A percentile compares a stretch with the other conserved stretches of the same genome.
phyloP scores from a whole-genome alignment of 2,113 vertebrate genomes.

The Calidris pugnax region DNA sequence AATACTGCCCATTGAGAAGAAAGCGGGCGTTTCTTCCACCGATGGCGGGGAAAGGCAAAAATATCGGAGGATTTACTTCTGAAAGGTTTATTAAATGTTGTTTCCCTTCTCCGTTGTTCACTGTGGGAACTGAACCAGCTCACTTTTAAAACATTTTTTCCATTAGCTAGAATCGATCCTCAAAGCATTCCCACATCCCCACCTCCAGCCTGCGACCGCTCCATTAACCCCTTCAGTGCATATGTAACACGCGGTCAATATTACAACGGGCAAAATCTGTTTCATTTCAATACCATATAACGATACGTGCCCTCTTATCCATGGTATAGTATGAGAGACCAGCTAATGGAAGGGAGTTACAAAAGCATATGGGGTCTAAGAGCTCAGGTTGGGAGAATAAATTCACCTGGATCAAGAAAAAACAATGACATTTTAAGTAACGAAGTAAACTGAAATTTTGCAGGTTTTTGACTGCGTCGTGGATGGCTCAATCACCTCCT shows the following conservation, averaged over 20 bases:
- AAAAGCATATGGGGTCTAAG: not conserved
- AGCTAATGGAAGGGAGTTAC: not conserved
- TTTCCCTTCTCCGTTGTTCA: constrained; percentile 47
- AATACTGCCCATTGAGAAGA: constrained; percentile 17
- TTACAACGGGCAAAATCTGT: not conserved
- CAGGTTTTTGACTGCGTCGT: not conserved
- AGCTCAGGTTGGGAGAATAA: not conserved
- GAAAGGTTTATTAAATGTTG: constrained; percentile 46
- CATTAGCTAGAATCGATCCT: constrained; percentile 71
- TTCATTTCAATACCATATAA: not conserved
- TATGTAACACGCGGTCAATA: not conserved
- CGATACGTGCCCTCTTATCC: not conserved
- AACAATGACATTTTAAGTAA: not conserved
- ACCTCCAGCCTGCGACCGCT: constrained; percentile 27
- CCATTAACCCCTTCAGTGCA: constrained; percentile 50
- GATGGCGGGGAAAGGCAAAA: not conserved
- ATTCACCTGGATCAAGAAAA: not conserved
- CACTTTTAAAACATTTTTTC: constrained; percentile 68
- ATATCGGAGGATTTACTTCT: not conserved
- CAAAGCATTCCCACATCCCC: constrained; percentile 61
- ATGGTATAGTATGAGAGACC: not conserved
- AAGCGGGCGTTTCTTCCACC: not conserved
- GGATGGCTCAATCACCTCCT: not conserved
- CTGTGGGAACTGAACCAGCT: constrained; percentile 49
- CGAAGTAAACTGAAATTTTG: not conserved